phyloP scores from a whole-genome alignment of 2,797 vertebrate genomes.

The Harpagifer antarcticus region DNA sequence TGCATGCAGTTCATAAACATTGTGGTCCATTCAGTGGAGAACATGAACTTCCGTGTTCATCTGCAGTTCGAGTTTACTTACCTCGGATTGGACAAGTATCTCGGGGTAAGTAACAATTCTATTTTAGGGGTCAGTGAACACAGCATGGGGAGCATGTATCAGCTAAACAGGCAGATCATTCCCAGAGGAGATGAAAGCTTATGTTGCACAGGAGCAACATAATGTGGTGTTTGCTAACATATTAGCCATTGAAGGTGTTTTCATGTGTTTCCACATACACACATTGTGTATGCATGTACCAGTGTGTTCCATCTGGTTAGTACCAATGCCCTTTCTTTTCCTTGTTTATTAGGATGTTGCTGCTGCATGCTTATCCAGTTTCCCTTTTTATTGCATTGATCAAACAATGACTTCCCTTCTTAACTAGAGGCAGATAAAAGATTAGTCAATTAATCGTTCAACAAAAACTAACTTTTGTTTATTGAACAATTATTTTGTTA shows the following conservation, averaged over 20 bases:
- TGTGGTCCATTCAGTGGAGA: conserved; percentile 97
- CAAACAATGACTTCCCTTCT: background rate
- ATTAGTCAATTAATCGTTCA: background rate
- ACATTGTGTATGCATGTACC: background rate
- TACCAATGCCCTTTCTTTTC: background rate
- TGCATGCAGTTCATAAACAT: conserved; percentile 99
- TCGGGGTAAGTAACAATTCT: conserved; percentile 85
- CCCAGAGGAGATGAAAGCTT: background rate
- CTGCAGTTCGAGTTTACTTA: conserved; percentile 96
- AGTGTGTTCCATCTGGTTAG: no score
- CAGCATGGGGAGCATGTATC: background rate
- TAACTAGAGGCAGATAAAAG: background rate
- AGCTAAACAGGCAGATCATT: background rate
- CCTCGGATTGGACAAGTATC: conserved; percentile 91
- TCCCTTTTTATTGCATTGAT: background rate
- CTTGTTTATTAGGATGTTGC: background rate
- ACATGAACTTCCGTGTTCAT: conserved; percentile 98
- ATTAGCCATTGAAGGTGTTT: no score
- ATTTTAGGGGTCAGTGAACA: background rate
- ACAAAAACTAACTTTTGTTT: background rate
- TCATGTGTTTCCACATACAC: background rate
- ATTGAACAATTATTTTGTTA: background rate
- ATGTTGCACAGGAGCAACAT: background rate
- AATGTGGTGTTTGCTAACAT: no score
- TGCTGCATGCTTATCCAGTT: background rate